phyloP scores from a whole-genome alignment of 1,140 invertebrate genomes.

The Magallana angulata region DNA sequence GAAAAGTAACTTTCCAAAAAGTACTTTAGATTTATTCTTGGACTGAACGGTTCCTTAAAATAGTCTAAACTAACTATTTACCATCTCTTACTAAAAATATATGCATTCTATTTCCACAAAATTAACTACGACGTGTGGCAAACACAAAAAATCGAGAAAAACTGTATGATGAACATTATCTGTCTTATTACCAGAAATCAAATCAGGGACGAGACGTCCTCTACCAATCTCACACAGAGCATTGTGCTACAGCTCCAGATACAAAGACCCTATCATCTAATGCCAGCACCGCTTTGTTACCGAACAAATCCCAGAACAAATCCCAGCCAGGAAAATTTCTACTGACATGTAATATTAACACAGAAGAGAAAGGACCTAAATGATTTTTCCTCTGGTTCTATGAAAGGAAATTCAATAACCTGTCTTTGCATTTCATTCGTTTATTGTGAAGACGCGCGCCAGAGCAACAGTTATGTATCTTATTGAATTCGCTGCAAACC shows the following conservation, averaged over 20 bases:
- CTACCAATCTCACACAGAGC: not conserved
- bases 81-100: too few relatives aligned
- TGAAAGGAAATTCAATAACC: conserved; percentile 17
- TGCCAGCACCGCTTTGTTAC: not conserved
- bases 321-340: not conserved
- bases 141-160: too few relatives aligned
- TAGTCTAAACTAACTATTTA: too few relatives aligned
- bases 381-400: not conserved
- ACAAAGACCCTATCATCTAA: not conserved
- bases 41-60: too few relatives aligned
- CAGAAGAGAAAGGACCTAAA: not conserved
- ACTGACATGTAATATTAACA: not conserved
- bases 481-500: not conserved
- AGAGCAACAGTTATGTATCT: not conserved
- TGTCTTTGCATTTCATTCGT: not conserved
- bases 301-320: conserved; percentile 6
- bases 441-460: not conserved
- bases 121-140: too few relatives aligned
- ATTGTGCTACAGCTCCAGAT: not conserved
- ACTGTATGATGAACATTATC: too few relatives aligned
- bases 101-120: too few relatives aligned
- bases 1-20: too few relatives aligned
- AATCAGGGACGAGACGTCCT: too few relatives aligned
- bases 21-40: too few relatives aligned
- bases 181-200: too few relatives aligned